A percentile compares a stretch with the other conserved stretches of the same genome.
These are phyloP conservation scores for Apaloderma vittatum DNA, from an alignment of 2,113 vertebrate species.

Conservation along the genomic window DNA sequence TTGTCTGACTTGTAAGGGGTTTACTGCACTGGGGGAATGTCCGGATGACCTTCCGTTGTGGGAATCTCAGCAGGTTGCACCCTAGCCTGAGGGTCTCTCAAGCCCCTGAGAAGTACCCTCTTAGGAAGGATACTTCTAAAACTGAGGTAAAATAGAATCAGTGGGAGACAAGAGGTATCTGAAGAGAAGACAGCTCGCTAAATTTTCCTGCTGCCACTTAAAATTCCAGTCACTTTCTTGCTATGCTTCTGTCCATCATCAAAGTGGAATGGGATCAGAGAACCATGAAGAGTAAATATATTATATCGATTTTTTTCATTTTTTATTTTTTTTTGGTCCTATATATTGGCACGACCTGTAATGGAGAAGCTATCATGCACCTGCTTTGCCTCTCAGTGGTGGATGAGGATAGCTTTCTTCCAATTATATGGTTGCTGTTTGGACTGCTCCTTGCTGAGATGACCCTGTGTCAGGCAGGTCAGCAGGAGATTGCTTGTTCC, in stretches of 20 bases:
- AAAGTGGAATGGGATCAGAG: not conserved
- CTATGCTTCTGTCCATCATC: not conserved
- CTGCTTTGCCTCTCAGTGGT: not conserved
- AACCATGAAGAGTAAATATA: conserved; percentile 8
- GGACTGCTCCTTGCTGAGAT: not conserved
- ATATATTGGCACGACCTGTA: not conserved
- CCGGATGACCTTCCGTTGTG: not conserved
- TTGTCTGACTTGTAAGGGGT: not conserved
- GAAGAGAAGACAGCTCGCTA: not conserved
- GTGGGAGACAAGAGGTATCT: not conserved
- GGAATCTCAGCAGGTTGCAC: not conserved
- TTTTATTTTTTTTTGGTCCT: not conserved
- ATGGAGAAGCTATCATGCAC: not conserved
- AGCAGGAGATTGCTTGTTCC: not conserved
- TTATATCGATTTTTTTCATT: not conserved
- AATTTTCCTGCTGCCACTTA: not conserved
- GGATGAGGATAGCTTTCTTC: not conserved
- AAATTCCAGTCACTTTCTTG: not conserved
- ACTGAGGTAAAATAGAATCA: not conserved
- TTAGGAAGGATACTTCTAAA: not conserved
- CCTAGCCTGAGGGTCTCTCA: not conserved
- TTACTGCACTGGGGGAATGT: accelerated
- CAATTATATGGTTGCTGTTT: not conserved
- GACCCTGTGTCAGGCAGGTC: not conserved
- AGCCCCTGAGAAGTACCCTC: not conserved